Evolutionary conservation across 2,888 invertebrate species (phyloP).

Genomic region (Phytoseiulus persimilis): DNA sequence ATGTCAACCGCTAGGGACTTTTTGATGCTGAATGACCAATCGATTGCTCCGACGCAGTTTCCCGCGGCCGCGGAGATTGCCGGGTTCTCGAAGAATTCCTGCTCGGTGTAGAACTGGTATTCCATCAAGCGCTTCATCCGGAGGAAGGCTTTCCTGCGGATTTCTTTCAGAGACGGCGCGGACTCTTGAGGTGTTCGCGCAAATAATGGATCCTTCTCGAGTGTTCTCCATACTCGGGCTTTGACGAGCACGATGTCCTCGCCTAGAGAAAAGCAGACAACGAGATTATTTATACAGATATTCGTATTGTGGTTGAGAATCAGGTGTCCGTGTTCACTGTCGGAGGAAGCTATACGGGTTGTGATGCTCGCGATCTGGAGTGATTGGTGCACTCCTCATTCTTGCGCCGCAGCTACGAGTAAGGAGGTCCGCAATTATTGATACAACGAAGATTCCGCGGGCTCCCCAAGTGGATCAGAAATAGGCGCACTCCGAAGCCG

Average conservation of each 20-base stretch:
- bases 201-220: conserved; percentile 72
- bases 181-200: conserved; percentile 57
- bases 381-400: too few relatives aligned
- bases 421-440: too few relatives aligned
- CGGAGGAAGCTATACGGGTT: too few relatives aligned
- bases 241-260: conserved; percentile 12
- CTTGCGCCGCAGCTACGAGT: too few relatives aligned
- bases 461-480: too few relatives aligned
- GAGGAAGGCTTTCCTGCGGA: conserved; percentile 53
- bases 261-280: conserved; percentile 50
- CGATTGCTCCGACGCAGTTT: conserved; percentile 50
- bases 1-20: conserved; percentile 48
- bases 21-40: conserved; percentile 51
- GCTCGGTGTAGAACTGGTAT: conserved; percentile 58
- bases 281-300: conserved; percentile 39
- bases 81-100: conserved; percentile 53
- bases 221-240: conserved; percentile 67
- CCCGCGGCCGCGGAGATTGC: conserved; percentile 48
- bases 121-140: conserved; percentile 58
- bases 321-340: neutral
- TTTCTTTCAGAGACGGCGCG: conserved; percentile 59
- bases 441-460: too few relatives aligned
- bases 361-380: too few relatives aligned
- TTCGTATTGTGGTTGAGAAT: neutral
- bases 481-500: too few relatives aligned